A percentile compares a stretch with the other conserved stretches of the same genome.
phyloP scores from a whole-genome alignment of 2,888 invertebrate genomes.

The Brachypterus glaber region DNA sequence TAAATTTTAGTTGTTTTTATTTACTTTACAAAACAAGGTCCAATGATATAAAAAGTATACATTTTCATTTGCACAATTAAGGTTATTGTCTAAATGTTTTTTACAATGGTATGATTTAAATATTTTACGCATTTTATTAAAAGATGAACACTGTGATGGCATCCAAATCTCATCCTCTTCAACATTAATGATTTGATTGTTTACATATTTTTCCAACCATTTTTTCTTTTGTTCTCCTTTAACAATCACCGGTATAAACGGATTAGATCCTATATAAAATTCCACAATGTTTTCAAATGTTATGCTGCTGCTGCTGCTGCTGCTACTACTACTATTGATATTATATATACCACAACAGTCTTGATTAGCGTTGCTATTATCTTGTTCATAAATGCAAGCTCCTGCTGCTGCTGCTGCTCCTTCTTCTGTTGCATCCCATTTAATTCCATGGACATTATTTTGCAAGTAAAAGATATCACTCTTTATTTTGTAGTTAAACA shows the following conservation, averaged over 20 bases:
- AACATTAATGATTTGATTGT: no score
- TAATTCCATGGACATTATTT: background rate
- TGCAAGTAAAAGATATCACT: no score
- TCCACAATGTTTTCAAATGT: background rate
- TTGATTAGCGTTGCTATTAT: background rate
- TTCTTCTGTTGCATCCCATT: background rate
- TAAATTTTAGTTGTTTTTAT: background rate
- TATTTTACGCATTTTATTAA: background rate
- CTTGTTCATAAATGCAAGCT: background rate
- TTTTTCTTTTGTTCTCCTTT: background rate
- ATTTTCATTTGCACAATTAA: background rate
- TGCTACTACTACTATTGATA: background rate
- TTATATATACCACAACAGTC: background rate
- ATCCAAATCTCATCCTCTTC: no score
- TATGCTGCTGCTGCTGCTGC: background rate
- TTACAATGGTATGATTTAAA: slow-evolving; percentile 1
- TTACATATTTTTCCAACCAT: background rate
- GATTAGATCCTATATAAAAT: background rate
- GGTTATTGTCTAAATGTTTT: no score
- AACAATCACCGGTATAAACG: background rate
- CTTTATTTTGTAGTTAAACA: no score
- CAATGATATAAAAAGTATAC: background rate
- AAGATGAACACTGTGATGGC: background rate
- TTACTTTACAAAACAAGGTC: background rate
- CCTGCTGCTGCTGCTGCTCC: background rate